A percentile compares a stretch with the other conserved stretches of the same genome.
Conservation (phyloP, 2,113 vertebrate genomes). For the Ciconia maguari region DNA sequence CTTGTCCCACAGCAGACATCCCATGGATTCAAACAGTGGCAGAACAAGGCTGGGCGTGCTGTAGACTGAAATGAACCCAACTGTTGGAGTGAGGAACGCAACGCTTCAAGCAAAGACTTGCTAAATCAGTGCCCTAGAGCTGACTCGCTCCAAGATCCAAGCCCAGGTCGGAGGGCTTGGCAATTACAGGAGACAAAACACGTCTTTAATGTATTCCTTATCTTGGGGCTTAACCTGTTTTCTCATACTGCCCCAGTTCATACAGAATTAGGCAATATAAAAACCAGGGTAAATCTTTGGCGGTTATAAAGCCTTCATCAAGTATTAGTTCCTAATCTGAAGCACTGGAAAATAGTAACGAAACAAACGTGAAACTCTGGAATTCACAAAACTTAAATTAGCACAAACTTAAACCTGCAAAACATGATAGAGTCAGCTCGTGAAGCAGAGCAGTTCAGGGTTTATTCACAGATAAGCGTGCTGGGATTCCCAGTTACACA, state of each 20-base stretch:
- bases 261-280: background rate
- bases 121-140: background rate
- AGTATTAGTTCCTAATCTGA: background rate
- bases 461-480: rapidly evolving
- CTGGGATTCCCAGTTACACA: background rate
- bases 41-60: background rate
- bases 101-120: background rate
- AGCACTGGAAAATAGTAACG: background rate
- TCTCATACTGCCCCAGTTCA: background rate
- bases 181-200: background rate
- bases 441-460: background rate
- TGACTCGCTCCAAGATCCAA: background rate
- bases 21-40: background rate
- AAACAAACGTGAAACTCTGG: background rate
- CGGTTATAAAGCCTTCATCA: background rate
- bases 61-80: background rate
- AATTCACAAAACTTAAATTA: background rate
- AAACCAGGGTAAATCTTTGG: background rate
- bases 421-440: background rate
- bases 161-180: background rate
- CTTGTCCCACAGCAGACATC: background rate
- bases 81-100: background rate
- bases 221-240: background rate
- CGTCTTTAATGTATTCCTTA: background rate
- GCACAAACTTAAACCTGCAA: background rate